A percentile compares a stretch with the other conserved stretches of the same genome.
These are phyloP conservation scores for Drosophila nigrodunni DNA, from an alignment of 1,140 invertebrate genomes.

Conservation along the genomic window DNA sequence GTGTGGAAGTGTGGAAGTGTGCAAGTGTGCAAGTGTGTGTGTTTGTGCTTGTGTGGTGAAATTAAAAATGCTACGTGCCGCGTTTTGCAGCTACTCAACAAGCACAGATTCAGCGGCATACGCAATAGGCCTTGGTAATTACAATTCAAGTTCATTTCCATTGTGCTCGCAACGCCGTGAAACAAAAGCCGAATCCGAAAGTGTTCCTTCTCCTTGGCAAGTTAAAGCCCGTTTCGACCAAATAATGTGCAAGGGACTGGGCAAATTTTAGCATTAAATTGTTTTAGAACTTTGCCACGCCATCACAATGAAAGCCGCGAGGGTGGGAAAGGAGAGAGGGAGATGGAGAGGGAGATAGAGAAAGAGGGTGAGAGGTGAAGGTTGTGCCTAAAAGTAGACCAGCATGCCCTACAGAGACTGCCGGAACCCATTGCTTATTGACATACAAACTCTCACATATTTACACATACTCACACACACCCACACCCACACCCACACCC, in stretches of 20 bases:
- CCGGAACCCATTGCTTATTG: conserved; percentile 33
- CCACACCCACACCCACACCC: conserved; percentile 2
- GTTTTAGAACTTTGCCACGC: conserved; percentile 64
- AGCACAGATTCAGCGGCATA: conserved; percentile 5
- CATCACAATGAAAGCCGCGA: conserved; percentile 8
- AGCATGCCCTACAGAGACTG: conserved; percentile 48
- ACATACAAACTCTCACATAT: conserved; percentile 8
- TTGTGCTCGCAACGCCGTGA: conserved; percentile 24
- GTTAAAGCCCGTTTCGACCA: conserved; percentile 15
- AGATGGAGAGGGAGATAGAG: conserved; percentile 14
- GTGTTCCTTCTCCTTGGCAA: conserved; percentile 6
- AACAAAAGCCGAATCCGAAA: conserved; percentile 39
- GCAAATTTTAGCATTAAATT: conserved; percentile 75
- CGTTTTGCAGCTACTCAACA: conserved; percentile 20
- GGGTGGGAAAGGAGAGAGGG: neutral
- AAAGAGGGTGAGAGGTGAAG: conserved; percentile 6
- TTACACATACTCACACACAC: neutral
- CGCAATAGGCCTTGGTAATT: conserved; percentile 71
- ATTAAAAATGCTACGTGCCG: conserved; percentile 60
- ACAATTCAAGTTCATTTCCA: conserved; percentile 78
- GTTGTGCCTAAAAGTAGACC: conserved; percentile 57
- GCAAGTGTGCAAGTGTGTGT: no score
- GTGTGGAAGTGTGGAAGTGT: no score
- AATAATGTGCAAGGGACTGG: conserved; percentile 6
- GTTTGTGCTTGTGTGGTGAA: conserved; percentile 22